These are phyloP conservation scores for Bothrops jararaca DNA, from an alignment of 2,113 vertebrate genomes.

Conservation along the genomic window DNA sequence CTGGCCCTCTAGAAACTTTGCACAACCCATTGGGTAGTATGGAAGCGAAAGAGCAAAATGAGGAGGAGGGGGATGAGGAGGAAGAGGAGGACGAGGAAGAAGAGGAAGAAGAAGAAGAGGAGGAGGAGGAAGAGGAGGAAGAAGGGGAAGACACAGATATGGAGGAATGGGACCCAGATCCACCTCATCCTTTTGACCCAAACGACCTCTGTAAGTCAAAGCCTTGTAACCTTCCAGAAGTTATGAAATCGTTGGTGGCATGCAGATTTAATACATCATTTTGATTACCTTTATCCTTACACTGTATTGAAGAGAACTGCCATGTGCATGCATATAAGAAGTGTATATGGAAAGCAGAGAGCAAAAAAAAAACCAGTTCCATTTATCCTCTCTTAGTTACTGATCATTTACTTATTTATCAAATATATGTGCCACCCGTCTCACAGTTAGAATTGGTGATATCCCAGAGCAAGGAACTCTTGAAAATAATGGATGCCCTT, in stretches of 20 bases:
- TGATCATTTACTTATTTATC: not conserved
- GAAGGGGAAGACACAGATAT: slow-evolving; percentile 87
- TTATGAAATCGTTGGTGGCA: not conserved
- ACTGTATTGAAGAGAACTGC: not conserved
- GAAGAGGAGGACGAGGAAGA: slow-evolving; percentile 61
- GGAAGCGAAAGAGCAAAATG: slow-evolving; percentile 88
- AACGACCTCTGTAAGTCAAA: slow-evolving; percentile 86
- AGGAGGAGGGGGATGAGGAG: slow-evolving; percentile 85
- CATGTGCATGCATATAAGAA: not conserved
- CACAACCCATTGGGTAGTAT: slow-evolving; percentile 85
- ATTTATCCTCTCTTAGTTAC: not conserved
- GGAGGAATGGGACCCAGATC: slow-evolving; percentile 91
- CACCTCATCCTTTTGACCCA: slow-evolving; percentile 85
- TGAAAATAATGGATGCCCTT: not conserved
- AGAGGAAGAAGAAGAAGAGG: slow-evolving; percentile 68
- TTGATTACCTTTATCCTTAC: not conserved
- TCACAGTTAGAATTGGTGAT: not conserved
- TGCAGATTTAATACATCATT: not conserved
- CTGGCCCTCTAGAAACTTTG: slow-evolving; percentile 77
- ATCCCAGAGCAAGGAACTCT: not conserved
- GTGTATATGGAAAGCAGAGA: not conserved
- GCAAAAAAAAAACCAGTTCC: not conserved
- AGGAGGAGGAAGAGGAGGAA: slow-evolving; percentile 69
- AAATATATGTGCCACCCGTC: too few relatives aligned
- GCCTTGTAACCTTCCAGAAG: not conserved